phyloP scores from a whole-genome alignment of 2,888 invertebrate genomes.

The Autographa pulchrina region DNA sequence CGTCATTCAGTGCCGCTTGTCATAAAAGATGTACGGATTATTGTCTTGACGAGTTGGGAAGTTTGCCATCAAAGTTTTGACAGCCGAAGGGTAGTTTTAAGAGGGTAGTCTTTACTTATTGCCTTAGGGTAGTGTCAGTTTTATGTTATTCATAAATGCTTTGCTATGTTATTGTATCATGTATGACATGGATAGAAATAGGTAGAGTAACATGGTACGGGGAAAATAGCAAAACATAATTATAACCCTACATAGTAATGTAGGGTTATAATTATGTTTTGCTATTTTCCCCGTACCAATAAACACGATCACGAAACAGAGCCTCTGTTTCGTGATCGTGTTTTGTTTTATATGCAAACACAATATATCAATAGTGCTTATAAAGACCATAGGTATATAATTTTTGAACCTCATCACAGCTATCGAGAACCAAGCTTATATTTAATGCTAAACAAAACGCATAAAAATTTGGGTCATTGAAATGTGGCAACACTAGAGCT shows the following conservation, averaged over 20 bases:
- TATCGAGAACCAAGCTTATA: background rate
- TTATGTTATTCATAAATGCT: too few species aligned
- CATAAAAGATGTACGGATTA: background rate
- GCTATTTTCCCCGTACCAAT: too few species aligned
- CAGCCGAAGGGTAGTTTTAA: background rate
- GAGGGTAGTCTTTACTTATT: too few species aligned
- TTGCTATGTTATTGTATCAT: too few species aligned
- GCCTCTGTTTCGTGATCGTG: background rate
- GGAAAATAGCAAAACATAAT: too few species aligned
- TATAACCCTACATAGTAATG: too few species aligned
- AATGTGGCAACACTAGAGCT: constrained; percentile 33
- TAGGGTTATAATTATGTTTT: too few species aligned
- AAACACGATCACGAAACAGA: too few species aligned
- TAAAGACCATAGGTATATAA: background rate
- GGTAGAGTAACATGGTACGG: too few species aligned
- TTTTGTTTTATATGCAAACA: background rate
- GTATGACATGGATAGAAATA: too few species aligned
- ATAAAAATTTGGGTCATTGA: constrained; percentile 37
- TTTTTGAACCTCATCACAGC: background rate
- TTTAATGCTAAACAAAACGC: constrained; percentile 5
- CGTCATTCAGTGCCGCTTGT: constrained; percentile 15
- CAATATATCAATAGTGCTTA: background rate
- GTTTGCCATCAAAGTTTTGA: background rate
- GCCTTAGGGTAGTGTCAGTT: too few species aligned
- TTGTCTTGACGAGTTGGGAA: background rate